Percentiles rank a stretch among this genome's conserved stretches.
These are phyloP conservation scores for Brachionus calyciflorus DNA, from an alignment of 1,140 invertebrate genomes.

Conservation along the genomic window DNA sequence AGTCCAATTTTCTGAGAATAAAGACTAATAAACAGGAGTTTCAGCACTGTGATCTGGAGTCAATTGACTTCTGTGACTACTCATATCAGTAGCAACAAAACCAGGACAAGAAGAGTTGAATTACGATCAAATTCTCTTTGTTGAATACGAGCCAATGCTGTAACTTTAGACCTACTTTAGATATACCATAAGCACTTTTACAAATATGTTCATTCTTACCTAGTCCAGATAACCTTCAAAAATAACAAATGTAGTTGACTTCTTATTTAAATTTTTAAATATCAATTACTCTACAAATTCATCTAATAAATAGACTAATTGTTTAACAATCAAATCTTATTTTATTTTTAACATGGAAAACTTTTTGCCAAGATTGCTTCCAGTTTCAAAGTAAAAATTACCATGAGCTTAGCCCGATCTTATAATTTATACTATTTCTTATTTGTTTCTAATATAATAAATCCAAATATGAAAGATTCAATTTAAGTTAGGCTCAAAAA, in stretches of 20 bases:
- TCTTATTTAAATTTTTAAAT: not conserved
- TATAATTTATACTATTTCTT: too few species aligned
- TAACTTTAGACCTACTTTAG: conserved; percentile 70
- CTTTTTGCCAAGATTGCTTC: too few species aligned
- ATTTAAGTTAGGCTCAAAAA: too few species aligned
- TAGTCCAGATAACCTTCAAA: conserved; percentile 64
- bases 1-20: not conserved
- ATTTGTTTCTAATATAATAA: too few species aligned
- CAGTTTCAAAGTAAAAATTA: too few species aligned
- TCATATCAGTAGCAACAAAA: conserved; percentile 74
- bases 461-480: too few species aligned
- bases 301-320: not conserved
- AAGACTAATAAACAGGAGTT: conserved; percentile 55
- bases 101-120: conserved; percentile 66
- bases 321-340: conserved; percentile 19
- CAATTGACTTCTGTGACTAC: conserved; percentile 67
- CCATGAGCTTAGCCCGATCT: too few species aligned
- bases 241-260: conserved; percentile 37
- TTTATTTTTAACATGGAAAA: too few species aligned
- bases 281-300: conserved; percentile 40
- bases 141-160: conserved; percentile 67
- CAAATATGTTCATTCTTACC: conserved; percentile 63
- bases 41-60: conserved; percentile 68
- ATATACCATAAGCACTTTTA: conserved; percentile 66
- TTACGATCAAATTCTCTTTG: conserved; percentile 66